phyloP scores from a whole-genome alignment of 2,797 vertebrate genomes.

The Chloroceryle amazona region DNA sequence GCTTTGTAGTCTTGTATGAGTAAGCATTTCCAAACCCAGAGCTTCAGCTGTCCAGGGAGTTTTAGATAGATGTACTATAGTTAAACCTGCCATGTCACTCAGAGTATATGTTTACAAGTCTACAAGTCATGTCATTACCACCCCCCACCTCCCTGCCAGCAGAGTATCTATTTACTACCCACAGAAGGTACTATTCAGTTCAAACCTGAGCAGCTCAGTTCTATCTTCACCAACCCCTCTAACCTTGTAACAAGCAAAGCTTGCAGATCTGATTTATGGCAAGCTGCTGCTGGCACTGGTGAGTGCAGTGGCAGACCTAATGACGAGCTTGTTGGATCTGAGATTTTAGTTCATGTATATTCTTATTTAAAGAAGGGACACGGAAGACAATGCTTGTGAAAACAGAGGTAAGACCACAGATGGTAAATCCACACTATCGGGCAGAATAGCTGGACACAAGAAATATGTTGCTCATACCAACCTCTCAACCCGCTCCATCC shows the following conservation, averaged over 20 bases:
- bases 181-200: not conserved
- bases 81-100: constrained; percentile 74
- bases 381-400: not conserved
- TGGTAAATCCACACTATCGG: not conserved
- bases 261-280: not conserved
- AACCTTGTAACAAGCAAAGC: not conserved
- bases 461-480: not conserved
- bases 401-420: not conserved
- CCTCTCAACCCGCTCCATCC: not conserved
- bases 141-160: not conserved
- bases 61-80: constrained; percentile 59
- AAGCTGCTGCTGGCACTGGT: not conserved
- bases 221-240: not conserved
- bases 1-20: constrained; percentile 48
- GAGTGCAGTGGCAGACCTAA: not conserved
- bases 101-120: constrained; percentile 61
- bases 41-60: constrained; percentile 65
- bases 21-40: constrained; percentile 67
- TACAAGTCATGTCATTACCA: not conserved
- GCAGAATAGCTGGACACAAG: not conserved
- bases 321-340: not conserved
- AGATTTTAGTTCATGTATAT: not conserved
- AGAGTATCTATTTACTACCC: constrained; percentile 50
- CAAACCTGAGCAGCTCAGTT: not conserved
- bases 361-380: not conserved